Percentiles rank a stretch among this genome's conserved stretches.
Evolutionary conservation across 2,888 invertebrate genomes (phyloP).

Genomic region (Spatulosminthurus flaviceps): DNA sequence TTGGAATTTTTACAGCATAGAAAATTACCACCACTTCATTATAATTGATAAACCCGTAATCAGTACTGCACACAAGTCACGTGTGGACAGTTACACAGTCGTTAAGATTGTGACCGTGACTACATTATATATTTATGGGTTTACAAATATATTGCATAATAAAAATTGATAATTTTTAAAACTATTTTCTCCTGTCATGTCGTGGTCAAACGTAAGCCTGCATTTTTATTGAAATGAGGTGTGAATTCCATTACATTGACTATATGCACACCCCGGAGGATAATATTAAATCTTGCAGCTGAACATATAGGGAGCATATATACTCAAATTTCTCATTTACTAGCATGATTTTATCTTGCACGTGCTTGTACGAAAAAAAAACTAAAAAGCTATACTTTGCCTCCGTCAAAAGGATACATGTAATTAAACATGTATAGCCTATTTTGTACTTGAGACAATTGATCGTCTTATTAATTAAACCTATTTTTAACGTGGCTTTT

Average conservation of each 20-base stretch:
- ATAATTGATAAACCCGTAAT: background rate
- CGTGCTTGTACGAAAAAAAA: conserved; percentile 24
- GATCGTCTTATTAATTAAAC: no score
- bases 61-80: background rate
- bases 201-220: background rate
- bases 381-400: background rate
- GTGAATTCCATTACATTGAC: no score
- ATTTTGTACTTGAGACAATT: background rate
- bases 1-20: background rate
- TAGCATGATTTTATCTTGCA: conserved; percentile 27
- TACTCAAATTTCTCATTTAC: background rate
- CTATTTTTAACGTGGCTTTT: no score
- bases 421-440: background rate
- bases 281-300: no score
- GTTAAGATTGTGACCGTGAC: conserved; percentile 14
- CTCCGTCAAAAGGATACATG: background rate
- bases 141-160: conserved; percentile 18
- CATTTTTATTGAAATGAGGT: background rate
- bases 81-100: background rate
- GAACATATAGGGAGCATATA: background rate
- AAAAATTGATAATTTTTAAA: conserved; percentile 1
- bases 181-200: background rate
- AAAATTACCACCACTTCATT: conserved; percentile 12
- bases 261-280: background rate
- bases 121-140: conserved; percentile 16